Base-by-base conservation (phyloP, 2,797 vertebrate genomes). In the Sebastes umbrosus region DNA sequence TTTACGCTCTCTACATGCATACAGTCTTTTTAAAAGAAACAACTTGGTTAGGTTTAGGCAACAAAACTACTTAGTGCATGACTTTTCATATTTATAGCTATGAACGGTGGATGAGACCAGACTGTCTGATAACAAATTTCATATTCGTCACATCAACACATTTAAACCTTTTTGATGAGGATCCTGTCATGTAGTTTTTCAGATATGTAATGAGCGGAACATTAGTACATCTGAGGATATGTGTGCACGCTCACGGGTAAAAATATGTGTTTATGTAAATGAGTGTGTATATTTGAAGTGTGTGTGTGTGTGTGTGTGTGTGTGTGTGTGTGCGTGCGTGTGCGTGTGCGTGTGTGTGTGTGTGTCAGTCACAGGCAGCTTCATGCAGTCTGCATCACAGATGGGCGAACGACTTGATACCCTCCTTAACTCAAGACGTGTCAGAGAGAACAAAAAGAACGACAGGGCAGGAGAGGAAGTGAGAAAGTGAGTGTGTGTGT, bases 371-470 rank as follows among this genome's bases (percentile, higher is more conserved):
- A 1, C 52, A 66, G 76, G 32, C 52, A 74, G 70, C 64, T 68
- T 83, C 79, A 31, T 18, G 18, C 80, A 80, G 77, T 75, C 75
- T 76, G 78, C 50, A 77, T 80, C 88, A 90, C 88, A 93, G 91
- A 89, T 90, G 88, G 89, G 79, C 31, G 59, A 86, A 79, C 8
- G 73, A 91, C 84, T 90, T 75, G 68, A 88, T 87, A 82, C 83
- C 82, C 74, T 88, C 67, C 77, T 87, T 80, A 75, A 85, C 75
- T 87, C 62, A 10, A 78, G 58, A 85, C 20, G 70, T 88, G 82
- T 88, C 67, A 36, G 64, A 69, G 73, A 84, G 80, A 90, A 87
- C 80, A 88, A 76, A 91, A 87, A 87, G 77, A 82, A 82, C 24
- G 73, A 79, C 72, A 75, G 84, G 83, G 63, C 75, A 65, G 72